Evolutionary conservation across 2,113 vertebrate genomes (phyloP).

Genomic region (Candoia aspera): DNA sequence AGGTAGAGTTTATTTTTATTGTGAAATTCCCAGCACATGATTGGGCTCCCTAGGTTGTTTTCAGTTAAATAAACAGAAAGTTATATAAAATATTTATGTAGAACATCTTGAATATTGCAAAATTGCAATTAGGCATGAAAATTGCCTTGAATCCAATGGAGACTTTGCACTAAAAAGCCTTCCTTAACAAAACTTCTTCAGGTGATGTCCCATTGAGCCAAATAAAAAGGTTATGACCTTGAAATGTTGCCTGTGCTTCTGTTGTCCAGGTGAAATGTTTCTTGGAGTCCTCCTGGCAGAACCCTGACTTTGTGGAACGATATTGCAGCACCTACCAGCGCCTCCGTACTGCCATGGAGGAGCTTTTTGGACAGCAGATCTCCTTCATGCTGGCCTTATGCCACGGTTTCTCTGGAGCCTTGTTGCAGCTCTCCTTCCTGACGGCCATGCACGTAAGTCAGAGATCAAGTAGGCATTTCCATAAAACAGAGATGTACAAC

Average conservation of each 20-base stretch:
- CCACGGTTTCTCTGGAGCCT: constrained; percentile 84
- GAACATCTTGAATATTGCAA: background rate
- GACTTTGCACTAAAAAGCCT: background rate
- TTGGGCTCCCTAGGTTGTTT: background rate
- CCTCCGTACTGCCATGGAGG: constrained; percentile 85
- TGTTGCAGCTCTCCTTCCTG: constrained; percentile 90
- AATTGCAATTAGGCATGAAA: too few species aligned
- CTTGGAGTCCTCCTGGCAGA: constrained; percentile 78
- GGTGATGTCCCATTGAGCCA: background rate
- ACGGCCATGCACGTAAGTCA: constrained; percentile 85
- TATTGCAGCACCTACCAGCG: constrained; percentile 80
- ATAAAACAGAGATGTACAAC: background rate
- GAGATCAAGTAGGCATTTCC: background rate
- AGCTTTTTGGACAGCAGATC: constrained; percentile 90
- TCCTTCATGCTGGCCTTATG: constrained; percentile 86
- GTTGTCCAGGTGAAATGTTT: constrained; percentile 83
- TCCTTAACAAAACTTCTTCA: background rate
- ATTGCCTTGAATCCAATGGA: background rate
- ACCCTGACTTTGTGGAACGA: constrained; percentile 80
- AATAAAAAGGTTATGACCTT: background rate
- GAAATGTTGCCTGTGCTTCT: background rate
- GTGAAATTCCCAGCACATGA: background rate
- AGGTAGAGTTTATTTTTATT: background rate
- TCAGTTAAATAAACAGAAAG: background rate
- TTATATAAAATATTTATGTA: background rate